These are phyloP conservation scores for Bombus vancouverensis DNA, from an alignment of 1,140 invertebrate species.

Conservation along the genomic window DNA sequence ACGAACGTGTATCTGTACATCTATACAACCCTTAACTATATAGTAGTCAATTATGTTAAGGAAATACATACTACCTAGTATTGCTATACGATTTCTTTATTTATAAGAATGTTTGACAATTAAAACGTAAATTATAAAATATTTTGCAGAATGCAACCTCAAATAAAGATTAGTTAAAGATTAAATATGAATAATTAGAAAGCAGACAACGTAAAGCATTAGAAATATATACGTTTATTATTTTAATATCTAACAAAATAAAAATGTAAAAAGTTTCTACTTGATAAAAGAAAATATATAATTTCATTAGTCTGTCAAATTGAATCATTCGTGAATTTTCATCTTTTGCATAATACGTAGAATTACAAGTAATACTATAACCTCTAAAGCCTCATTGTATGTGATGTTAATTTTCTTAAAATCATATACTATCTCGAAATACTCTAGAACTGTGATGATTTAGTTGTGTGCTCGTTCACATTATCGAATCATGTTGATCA, in stretches of 20 bases:
- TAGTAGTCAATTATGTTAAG: conserved; percentile 51
- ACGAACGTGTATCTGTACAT: conserved; percentile 55
- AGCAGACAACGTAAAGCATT: conserved; percentile 29
- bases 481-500: conserved; percentile 13
- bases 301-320: background rate
- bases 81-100: conserved; percentile 42
- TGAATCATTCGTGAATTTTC: conserved; percentile 31
- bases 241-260: conserved; percentile 31
- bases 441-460: conserved; percentile 26
- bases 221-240: conserved; percentile 29
- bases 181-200: conserved; percentile 39
- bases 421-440: conserved; percentile 30
- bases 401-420: conserved; percentile 30
- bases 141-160: conserved; percentile 15
- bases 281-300: conserved; percentile 43
- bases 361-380: conserved; percentile 39
- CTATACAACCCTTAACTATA: conserved; percentile 58
- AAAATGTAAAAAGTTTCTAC: conserved; percentile 55
- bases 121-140: conserved; percentile 32
- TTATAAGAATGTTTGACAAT: conserved; percentile 34
- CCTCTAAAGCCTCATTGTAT: conserved; percentile 52
- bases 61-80: conserved; percentile 52
- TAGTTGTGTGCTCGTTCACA: conserved; percentile 60
- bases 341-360: background rate
- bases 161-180: conserved; percentile 20